Evolutionary conservation across 1,140 invertebrate species (phyloP), one percentile per base, ranked within the genome.

Genomic region (Capitella teleta): DNA sequence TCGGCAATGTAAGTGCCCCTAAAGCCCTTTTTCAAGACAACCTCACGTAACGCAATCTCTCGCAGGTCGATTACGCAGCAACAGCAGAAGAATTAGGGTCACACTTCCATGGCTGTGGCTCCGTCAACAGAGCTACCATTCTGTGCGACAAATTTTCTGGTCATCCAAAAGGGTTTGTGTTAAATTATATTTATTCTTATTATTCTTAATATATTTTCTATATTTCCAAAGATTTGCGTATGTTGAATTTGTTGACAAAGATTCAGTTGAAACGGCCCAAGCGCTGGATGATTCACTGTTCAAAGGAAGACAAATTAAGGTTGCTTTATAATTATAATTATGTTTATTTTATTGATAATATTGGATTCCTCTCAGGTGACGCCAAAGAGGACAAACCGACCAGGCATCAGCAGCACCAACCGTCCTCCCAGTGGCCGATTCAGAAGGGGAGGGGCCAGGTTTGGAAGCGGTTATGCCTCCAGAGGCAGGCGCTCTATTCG

Each of bases 21-120:
- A n/a, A n/a, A n/a, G n/a, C n/a, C n/a, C n/a, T n/a, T 16, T 40
- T 37, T 37, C 25, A 28, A 42, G 26, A n/a, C 53, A n/a, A 42
- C 10, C 28, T 40, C 19, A 16, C n/a, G 16, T 19, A 12, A 8
- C 25, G n/a, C 19, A 18, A 16, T 18, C 25, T n/a, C 18, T 57
- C 58, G 40, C 40, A 84, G 82, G 84, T 88, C 37, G 95, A 99
- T 72, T 99, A 99, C 76, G 91, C 89, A 16, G 89, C 94, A n/a
- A 98, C 94, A 16, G 94, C 93, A 34, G 93, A 98, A 75, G 95
- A 99, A 75, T 73, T 99, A 30, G 94, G 98, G 66, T 85, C 89
- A 61, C 94, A 99, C 75, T 99, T 99, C 72, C 93, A 98, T 77
- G 93, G 93, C 14, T 98, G 94, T 76, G 94, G 95, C 25, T 93